Evolutionary conservation across 1,140 invertebrate species (phyloP), one percentile per base, ranked within the genome.

Genomic region (Philaenus spumarius): DNA sequence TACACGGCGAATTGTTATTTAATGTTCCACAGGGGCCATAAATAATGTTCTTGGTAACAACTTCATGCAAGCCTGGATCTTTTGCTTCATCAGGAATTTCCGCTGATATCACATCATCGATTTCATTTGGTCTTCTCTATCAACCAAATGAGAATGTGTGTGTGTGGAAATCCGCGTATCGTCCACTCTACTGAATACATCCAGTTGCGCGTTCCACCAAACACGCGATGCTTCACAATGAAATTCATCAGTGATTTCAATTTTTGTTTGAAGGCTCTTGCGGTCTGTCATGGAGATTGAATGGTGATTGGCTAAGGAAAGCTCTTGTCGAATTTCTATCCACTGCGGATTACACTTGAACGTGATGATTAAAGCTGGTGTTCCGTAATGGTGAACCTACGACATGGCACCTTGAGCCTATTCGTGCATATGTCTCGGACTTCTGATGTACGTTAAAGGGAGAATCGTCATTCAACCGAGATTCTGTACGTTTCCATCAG

Each of bases 11-110:
- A n/a, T n/a, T n/a, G n/a, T n/a, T n/a, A n/a, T n/a, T n/a, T n/a
- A n/a, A n/a, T n/a, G n/a, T n/a, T 35, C 76, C 78, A 63, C 74
- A 77, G 3, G 72, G 74, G 35, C 74, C 74, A 69, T 78, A 74
- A 64, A 77, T 73, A 75, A 79, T 80, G 60, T 72, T 57, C 54
- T 66, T 72, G 5, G 46, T 72, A 15, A 78, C 69, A 54, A 74
- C 61, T 35, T 64, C 66, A 69, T 69, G 63, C 23, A 78, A 63
- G 47, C 61, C 48, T 45, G 68, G 65, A 62, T 75, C 60, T 22
- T 9, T 61, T 58, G 57, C 37, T 23, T 40, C 26, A 67, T 77
- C 66, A 9, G 77, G 72, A 45, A 78, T 69, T 67, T 78, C 73
- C 14, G 72, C 74, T 24, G 39, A 56, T n/a, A 61, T 62, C n/a